Conservation (phyloP, 1,140 invertebrate genomes). For the Ips typographus region DNA sequence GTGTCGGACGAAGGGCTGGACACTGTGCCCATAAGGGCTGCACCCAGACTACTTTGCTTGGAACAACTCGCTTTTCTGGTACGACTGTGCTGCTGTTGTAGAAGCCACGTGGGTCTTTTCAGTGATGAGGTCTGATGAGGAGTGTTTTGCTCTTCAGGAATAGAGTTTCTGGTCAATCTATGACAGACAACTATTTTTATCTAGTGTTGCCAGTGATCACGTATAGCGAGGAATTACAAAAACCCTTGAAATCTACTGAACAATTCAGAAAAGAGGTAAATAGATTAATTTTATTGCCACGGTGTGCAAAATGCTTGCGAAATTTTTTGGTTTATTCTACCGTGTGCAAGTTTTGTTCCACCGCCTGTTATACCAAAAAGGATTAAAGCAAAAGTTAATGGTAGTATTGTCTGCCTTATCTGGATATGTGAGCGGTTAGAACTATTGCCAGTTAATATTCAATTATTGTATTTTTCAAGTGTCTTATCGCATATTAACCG, state of each 20-base stretch:
- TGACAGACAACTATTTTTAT: conserved; percentile 10
- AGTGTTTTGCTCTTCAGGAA: conserved; percentile 46
- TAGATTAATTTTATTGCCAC: conserved; percentile 13
- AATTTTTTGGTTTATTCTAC: conserved; percentile 33
- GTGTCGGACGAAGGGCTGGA: conserved; percentile 47
- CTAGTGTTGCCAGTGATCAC: neutral
- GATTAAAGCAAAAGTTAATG: too few species aligned
- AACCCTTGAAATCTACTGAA: conserved; percentile 4
- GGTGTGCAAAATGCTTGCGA: conserved; percentile 41
- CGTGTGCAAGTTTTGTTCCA: conserved; percentile 39
- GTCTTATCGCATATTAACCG: too few species aligned
- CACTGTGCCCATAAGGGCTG: conserved; percentile 44
- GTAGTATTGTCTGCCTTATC: neutral
- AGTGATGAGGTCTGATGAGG: conserved; percentile 39
- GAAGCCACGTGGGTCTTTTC: conserved; percentile 46
- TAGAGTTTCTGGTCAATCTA: conserved; percentile 49
- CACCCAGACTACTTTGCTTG: conserved; percentile 44
- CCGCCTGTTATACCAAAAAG: too few species aligned
- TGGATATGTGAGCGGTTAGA: neutral
- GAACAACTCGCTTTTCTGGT: conserved; percentile 40
- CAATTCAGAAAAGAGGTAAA: neutral
- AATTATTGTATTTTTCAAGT: too few species aligned
- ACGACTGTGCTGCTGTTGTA: conserved; percentile 27
- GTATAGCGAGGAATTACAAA: neutral
- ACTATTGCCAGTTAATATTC: too few species aligned